Conservation (phyloP, 35 echinoderm and acorn worm genomes). For the Holothuria glaberrima region DNA sequence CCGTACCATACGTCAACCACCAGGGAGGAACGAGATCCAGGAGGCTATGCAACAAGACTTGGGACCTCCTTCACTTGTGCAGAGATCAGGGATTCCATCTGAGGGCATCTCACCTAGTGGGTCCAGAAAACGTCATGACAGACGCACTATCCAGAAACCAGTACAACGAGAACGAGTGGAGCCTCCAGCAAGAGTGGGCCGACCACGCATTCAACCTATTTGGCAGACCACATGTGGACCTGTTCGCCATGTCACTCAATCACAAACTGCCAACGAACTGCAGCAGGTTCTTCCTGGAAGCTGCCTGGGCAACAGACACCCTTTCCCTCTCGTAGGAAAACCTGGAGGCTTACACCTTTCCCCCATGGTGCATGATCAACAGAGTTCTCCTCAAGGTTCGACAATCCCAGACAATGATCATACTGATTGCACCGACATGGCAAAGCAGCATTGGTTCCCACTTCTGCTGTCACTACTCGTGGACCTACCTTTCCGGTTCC, state of each 20-base stretch:
- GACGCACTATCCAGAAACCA: neutral
- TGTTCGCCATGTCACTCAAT: neutral
- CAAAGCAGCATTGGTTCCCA: neutral
- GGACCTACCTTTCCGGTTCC: neutral
- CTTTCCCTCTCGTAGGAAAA: conserved; percentile 1
- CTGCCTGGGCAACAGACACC: neutral
- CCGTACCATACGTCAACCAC: conserved; percentile 36
- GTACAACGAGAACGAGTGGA: neutral
- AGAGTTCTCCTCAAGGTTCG: neutral
- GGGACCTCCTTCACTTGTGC: neutral
- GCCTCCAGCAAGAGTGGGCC: neutral
- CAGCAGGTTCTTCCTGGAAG: neutral
- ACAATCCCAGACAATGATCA: neutral
- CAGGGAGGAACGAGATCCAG: neutral
- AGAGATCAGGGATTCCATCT: neutral
- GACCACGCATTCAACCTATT: no score
- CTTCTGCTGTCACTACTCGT: neutral
- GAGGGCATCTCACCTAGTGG: neutral
- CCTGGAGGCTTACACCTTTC: conserved; percentile 4
- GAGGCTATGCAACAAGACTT: neutral
- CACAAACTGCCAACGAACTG: neutral
- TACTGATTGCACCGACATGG: neutral
- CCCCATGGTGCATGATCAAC: neutral
- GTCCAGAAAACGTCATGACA: neutral
- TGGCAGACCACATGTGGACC: neutral